These are phyloP conservation scores for Aurelia aurita complex sp. Pacific DNA, from an alignment of 30 jellyfish, hydroid and myxozoan genomes.

Conservation along the genomic window DNA sequence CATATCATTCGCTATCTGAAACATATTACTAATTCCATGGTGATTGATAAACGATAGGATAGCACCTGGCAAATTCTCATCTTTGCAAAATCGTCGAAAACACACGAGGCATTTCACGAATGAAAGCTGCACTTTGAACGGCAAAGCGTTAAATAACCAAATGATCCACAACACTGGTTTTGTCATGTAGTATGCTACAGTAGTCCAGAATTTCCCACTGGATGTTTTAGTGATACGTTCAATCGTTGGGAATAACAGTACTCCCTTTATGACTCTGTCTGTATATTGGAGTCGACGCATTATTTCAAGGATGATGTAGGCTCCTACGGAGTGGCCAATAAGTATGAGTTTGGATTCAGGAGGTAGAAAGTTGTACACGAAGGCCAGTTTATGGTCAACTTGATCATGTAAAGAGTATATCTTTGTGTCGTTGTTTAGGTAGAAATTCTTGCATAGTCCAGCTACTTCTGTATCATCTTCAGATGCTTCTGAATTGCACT, in stretches of 20 bases:
- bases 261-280: conserved; percentile 23
- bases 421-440: conserved; percentile 1
- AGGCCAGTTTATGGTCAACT: conserved; percentile 56
- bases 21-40: conserved; percentile 61
- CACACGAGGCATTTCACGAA: conserved; percentile 6
- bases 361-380: conserved; percentile 25
- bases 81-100: conserved; percentile 28
- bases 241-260: conserved; percentile 70
- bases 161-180: conserved; percentile 41
- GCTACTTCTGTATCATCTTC: background rate
- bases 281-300: conserved; percentile 38
- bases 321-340: conserved; percentile 77
- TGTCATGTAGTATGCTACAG: conserved; percentile 39
- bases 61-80: conserved; percentile 25
- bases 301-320: conserved; percentile 49
- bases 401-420: conserved; percentile 59
- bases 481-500: conserved; percentile 7
- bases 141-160: conserved; percentile 24
- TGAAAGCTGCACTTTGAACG: conserved; percentile 8
- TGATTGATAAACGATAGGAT: conserved; percentile 38
- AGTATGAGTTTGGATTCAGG: conserved; percentile 37
- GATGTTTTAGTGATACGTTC: conserved; percentile 59
- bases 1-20: conserved; percentile 62
- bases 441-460: background rate
- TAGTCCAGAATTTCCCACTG: conserved; percentile 67